Base-by-base conservation (phyloP, 35 echinoderm and acorn worm genomes). In the Patiria miniata region DNA sequence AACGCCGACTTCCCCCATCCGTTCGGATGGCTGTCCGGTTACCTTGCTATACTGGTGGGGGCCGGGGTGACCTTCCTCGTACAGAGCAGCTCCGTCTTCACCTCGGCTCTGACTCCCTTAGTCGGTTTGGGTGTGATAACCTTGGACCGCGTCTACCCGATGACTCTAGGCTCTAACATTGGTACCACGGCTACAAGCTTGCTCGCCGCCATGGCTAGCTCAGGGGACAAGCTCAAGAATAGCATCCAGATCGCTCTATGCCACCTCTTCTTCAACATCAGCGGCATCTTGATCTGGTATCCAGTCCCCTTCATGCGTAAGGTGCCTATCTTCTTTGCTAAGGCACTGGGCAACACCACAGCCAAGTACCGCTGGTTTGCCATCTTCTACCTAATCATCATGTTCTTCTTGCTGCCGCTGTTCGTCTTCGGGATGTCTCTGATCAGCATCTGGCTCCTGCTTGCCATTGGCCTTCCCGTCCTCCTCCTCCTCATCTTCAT, bases 291-390 rank as follows among this genome's bases (percentile, higher is more conserved):
- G 28, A 83, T 98, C 9, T 98, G 96, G 96, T 98, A 98, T 37
- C 96, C 96, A 14, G 68, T 98, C 36, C 96, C 96, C 33, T 61
- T 84, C 2, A 89, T 98, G 57, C 79, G 96, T 8, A 89, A 68
- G 37, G 29, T 94, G 6, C 96, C 96, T 9, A 81, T 98, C 68
- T 78, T 86, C 7, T 28, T 94, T 36, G 92, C 96, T n/a, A 94
- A 93, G 77, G 65, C 61, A 40, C 77, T 92, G 8, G 96, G 96
- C 22, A 98, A 98, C 89, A 98, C 92, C 37, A 98, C 96, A 34
- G 96, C 96, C 16, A 90, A 89, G 77, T 98, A 98, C 86, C 89
- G 92, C 8, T 98, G 96, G 92, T 94, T 98, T 79, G 92, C 96
- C 16, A 79, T 98, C 51, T 80, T 98, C 59, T 98, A 98, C 77